Percentiles rank a stretch among this genome's conserved stretches.
phyloP scores from a whole-genome alignment of 2,888 invertebrate genomes.

The Sepioteuthis lessoniana region DNA sequence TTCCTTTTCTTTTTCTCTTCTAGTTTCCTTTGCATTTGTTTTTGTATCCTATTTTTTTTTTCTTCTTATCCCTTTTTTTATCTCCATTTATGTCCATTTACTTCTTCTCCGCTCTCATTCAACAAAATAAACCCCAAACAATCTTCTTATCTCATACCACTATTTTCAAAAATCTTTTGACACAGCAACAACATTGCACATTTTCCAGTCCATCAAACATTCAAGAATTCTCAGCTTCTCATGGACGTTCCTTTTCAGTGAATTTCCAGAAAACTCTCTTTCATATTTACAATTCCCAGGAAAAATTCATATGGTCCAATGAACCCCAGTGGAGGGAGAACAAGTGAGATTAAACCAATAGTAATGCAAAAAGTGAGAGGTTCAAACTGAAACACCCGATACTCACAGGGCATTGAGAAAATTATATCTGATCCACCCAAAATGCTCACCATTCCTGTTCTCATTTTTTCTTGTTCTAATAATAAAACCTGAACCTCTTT shows the following conservation, averaged over 20 bases:
- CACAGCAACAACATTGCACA: background rate
- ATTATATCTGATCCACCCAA: background rate
- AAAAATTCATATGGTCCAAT: background rate
- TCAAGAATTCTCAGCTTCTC: conserved; percentile 14
- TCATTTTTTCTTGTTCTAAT: background rate
- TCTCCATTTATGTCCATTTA: background rate
- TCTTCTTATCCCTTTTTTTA: background rate
- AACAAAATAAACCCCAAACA: conserved; percentile 7
- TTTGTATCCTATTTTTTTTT: too few relatives aligned
- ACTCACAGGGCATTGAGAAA: conserved; percentile 1
- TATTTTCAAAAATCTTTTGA: background rate
- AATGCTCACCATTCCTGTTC: background rate
- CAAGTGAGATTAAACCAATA: background rate
- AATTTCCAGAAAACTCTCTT: conserved; percentile 6
- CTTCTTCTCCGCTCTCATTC: background rate
- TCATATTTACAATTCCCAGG: background rate
- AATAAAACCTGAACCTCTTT: too few relatives aligned
- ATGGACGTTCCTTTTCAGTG: background rate
- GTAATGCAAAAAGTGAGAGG: background rate
- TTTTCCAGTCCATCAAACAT: conserved; percentile 20
- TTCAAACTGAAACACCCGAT: background rate
- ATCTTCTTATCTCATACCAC: background rate
- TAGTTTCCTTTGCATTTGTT: too few relatives aligned
- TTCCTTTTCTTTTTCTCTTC: too few relatives aligned
- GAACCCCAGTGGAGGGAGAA: background rate